Percentiles rank a stretch among this genome's conserved stretches.
Evolutionary conservation across 2,797 vertebrate species (phyloP).

Genomic region (Melanotaenia nigrans): DNA sequence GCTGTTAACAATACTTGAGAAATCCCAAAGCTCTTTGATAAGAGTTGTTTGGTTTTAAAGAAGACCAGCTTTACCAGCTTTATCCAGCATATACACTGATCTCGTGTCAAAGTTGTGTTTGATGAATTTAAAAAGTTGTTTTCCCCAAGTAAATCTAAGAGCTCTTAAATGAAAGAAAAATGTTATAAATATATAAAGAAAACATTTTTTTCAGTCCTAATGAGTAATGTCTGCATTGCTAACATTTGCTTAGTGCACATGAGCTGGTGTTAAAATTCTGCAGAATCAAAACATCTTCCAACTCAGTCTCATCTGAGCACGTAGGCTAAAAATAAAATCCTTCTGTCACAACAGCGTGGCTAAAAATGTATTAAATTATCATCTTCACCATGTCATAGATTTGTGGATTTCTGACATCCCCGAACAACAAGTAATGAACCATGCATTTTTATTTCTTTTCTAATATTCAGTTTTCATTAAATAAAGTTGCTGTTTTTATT

Average conservation of each 20-base stretch:
- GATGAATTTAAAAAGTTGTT: no score
- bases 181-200: background rate
- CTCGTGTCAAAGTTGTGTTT: no score
- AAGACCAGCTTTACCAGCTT: background rate
- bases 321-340: background rate
- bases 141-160: no score
- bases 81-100: no score
- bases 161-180: no score
- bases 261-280: background rate
- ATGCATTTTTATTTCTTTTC: background rate
- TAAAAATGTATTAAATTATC: background rate
- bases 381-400: background rate
- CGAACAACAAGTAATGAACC: background rate
- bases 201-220: background rate
- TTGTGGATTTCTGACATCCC: background rate
- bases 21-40: background rate
- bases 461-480: background rate
- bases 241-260: background rate
- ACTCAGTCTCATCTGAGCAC: background rate
- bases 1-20: slow-evolving; percentile 1
- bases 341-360: background rate
- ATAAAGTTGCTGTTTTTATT: background rate
- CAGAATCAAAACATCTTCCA: background rate
- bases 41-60: background rate
- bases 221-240: background rate